Conservation (phyloP, 2,113 vertebrate species). For the Catharus bicknelli region DNA sequence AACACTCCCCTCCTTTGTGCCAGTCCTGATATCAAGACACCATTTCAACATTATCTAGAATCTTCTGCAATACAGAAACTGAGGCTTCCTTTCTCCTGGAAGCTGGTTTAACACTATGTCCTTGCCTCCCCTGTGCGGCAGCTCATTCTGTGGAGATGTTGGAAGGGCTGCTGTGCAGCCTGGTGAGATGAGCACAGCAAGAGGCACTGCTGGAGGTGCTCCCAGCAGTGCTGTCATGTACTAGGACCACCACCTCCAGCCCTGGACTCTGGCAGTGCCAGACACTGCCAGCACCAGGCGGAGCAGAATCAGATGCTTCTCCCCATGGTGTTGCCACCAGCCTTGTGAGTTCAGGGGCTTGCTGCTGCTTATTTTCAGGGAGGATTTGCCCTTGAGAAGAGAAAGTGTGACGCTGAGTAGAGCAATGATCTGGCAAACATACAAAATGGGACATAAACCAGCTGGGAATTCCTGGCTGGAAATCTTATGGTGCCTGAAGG, state of each 20-base stretch:
- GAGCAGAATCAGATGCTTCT: background rate
- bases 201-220: background rate
- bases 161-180: background rate
- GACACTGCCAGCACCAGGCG: background rate
- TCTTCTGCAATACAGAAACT: background rate
- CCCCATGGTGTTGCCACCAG: accelerated
- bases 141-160: accelerated
- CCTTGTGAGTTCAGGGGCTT: background rate
- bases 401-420: background rate
- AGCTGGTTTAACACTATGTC: background rate
- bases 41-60: background rate
- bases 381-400: background rate
- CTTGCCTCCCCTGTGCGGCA: background rate
- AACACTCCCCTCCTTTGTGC: background rate
- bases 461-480: constrained; percentile 35
- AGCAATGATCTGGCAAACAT: background rate
- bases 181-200: accelerated
- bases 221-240: background rate
- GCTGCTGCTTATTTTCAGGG: background rate
- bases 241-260: no score
- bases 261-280: accelerated
- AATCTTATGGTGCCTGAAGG: constrained; percentile 6
- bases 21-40: background rate
- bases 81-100: background rate
- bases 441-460: constrained; percentile 27